Base-by-base conservation (phyloP, 2,888 invertebrate genomes). In the Parnassius apollo region DNA sequence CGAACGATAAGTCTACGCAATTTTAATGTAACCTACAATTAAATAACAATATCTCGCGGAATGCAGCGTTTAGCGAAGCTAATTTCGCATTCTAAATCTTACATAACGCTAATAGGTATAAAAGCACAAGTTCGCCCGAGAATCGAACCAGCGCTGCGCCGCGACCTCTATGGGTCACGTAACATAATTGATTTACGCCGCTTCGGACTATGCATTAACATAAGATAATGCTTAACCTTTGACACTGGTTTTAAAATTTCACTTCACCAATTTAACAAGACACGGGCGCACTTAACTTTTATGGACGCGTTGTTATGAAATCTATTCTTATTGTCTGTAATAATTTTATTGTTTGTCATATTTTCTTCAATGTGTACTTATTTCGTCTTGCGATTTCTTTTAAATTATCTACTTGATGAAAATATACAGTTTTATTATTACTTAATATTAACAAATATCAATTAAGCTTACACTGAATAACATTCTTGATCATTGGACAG, bases 201-300 rank as follows among this genome's bases (percentile, higher is more conserved):
- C 75, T 71, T 73, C 83, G 77, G 77, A 77, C 85, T 80, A 78
- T 85, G 76, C 90, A 91, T 91, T 91, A 91, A 88, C 91, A 90
- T 91, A 88, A 88, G 90, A 87, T 91, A 90, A 87, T 85, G 88
- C 83, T 90, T 91, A 84, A 89, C 89, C 90, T 81, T 66, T 86
- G 88, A 85, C 89, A 75, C 76, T 58, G 72, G 78, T 88, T 87
- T 89, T 85, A 88, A 89, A 89, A 77, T 86, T 85, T 86, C 83
- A 80, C 83, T 77, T 76, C 76, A 70, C 82, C 81, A 81, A 71
- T 78, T 66, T 76, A 78, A 70, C 69, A 69, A 68, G 75, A 71
- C 71, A 67, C 59, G 55, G 51, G 35, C 56, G 52, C 64, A 57
- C 62, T 60, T 56, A 59, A 42, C 55, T 54, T 62, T 35, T 58